Evolutionary conservation across 2,888 invertebrate species (phyloP).

Genomic region (Xestia rhomboidea): DNA sequence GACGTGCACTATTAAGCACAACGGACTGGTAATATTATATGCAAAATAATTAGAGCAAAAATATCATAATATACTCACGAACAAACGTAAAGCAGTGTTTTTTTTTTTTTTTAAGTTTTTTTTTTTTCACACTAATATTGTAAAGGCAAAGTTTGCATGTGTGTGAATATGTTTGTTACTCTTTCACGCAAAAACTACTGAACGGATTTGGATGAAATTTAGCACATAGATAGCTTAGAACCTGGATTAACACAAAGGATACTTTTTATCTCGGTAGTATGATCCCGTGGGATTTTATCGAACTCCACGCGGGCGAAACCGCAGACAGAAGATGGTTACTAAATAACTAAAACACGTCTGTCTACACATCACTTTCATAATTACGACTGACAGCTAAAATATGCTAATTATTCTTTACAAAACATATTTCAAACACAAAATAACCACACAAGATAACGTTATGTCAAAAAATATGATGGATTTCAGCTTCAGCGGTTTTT

Average conservation of each 20-base stretch:
- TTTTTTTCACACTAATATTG: no score
- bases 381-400: slow-evolving; percentile 19
- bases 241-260: no score
- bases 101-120: not conserved
- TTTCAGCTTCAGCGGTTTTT: slow-evolving; percentile 28
- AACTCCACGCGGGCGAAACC: no score
- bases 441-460: slow-evolving; percentile 31
- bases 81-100: not conserved
- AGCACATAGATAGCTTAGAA: no score
- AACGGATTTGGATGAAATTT: no score
- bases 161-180: no score
- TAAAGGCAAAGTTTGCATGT: no score
- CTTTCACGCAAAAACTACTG: no score
- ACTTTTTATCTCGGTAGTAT: no score
- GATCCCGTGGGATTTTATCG: no score
- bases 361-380: not conserved
- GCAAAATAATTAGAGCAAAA: slow-evolving; percentile 29
- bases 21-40: slow-evolving; percentile 13
- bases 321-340: not conserved
- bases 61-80: not conserved
- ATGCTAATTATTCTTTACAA: slow-evolving; percentile 40
- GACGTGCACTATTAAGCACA: slow-evolving; percentile 1
- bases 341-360: not conserved
- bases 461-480: slow-evolving; percentile 57
- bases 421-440: slow-evolving; percentile 28